phyloP scores from a whole-genome alignment of 2,888 invertebrate genomes.

The Caenorhabditis sp. region DNA sequence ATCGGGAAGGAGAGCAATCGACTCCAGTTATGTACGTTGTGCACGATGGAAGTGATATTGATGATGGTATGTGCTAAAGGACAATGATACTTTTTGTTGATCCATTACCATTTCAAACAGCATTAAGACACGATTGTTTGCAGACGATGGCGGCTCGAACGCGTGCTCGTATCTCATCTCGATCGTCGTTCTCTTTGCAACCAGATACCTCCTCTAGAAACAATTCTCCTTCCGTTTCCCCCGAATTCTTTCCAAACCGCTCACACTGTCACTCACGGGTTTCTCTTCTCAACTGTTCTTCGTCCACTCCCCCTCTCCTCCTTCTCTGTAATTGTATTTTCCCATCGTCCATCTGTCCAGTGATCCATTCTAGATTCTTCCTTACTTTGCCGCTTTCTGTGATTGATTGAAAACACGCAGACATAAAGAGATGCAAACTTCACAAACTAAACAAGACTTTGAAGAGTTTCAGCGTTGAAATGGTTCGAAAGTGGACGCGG shows the following conservation, averaged over 20 bases:
- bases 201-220: constrained; percentile 64
- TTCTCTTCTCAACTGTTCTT: constrained; percentile 10
- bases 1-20: constrained; percentile 45
- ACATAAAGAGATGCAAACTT: constrained; percentile 39
- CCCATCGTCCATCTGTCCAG: constrained; percentile 35
- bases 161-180: constrained; percentile 32
- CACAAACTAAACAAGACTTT: background rate
- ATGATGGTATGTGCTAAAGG: constrained; percentile 54
- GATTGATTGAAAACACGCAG: constrained; percentile 13
- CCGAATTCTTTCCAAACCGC: constrained; percentile 46
- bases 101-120: background rate
- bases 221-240: constrained; percentile 3
- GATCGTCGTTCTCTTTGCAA: constrained; percentile 61
- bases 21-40: constrained; percentile 74
- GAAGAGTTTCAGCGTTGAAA: background rate
- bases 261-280: constrained; percentile 41
- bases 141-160: constrained; percentile 53
- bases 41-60: constrained; percentile 62
- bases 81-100: background rate
- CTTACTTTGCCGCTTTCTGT: constrained; percentile 31
- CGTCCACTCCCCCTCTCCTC: constrained; percentile 20
- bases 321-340: constrained; percentile 22
- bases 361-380: constrained; percentile 36
- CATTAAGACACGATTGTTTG: background rate
- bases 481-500: background rate